Evolutionary conservation across 2,888 invertebrate species (phyloP), one percentile per base, ranked within the genome.

Genomic region (Apamea anceps): DNA sequence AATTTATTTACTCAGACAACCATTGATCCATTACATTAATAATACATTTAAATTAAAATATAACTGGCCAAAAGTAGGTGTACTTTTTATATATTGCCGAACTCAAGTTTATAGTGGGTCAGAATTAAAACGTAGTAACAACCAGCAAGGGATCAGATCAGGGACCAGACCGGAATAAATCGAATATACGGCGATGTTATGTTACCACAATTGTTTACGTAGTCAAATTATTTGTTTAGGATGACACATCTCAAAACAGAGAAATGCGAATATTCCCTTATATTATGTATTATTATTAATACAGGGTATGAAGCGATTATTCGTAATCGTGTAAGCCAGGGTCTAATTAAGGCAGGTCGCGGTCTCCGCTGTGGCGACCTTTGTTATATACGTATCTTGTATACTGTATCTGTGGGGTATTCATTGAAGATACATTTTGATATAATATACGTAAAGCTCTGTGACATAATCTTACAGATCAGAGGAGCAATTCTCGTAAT

Each of bases 301-400:
- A 65, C 42, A 37, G 51, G 42, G 15, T 45, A 73, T 72, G 37
- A 85, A 70, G 72, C 65, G 60, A 71, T 80, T 66, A 73, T 15
- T 62, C 45, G n/a, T 75, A 37, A 75, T 75, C 80, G 37, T 28
- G 13, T 85, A 81, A 85, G 70, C 77, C 32, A 37, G 76, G 75
- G 76, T 73, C 62, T 77, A 60, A 77, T 68, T 51, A 75, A 57
- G 73, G 45, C 66, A 28, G 51, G 28, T 28, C 25, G 74, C 63
- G 77, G 81, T 72, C 74, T 75, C 25, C 37, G 54, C 57, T 42
- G 72, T n/a, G 32, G 37, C 13, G 54, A 28, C 42, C 60, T 51
- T 74, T 75, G 74, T 60, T 51, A 66, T 32, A 2, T 32, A 4
- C 28, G 57, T n/a, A 15, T 60, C 60, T 66, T 51, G 28, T 81